These are phyloP conservation scores for Agrilus biguttatus DNA, from an alignment of 2,888 invertebrate genomes.

Conservation along the genomic window DNA sequence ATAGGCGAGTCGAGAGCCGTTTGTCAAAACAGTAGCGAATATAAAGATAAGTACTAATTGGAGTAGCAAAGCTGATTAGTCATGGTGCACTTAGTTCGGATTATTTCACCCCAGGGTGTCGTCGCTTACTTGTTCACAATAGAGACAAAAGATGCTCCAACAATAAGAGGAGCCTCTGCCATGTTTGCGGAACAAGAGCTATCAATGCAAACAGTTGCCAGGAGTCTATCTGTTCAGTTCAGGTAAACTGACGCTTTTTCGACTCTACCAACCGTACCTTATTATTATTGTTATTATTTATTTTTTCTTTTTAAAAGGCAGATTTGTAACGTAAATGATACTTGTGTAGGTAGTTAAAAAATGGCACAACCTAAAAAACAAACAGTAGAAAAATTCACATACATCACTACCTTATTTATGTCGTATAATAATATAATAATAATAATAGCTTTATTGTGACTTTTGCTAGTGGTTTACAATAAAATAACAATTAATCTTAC, in stretches of 20 bases:
- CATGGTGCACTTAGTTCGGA: constrained; percentile 21
- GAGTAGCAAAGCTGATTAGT: constrained; percentile 23
- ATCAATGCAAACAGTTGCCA: constrained; percentile 16
- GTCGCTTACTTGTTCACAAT: constrained; percentile 26
- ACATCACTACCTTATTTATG: no score
- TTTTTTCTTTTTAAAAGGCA: constrained; percentile 3
- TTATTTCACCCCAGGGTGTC: constrained; percentile 30
- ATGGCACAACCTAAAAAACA: no score
- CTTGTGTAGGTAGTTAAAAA: constrained; percentile 1
- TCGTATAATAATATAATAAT: no score
- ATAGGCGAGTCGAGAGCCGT: no score
- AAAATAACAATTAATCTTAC: no score
- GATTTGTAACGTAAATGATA: constrained; percentile 10
- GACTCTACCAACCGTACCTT: constrained; percentile 9
- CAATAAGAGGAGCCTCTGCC: constrained; percentile 25
- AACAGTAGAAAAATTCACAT: no score
- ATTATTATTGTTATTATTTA: no score
- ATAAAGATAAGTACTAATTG: background rate
- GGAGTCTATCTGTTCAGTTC: constrained; percentile 8
- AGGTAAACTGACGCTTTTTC: constrained; percentile 10
- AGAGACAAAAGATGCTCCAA: constrained; percentile 21
- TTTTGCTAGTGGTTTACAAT: no score
- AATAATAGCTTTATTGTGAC: no score
- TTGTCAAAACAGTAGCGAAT: no score
- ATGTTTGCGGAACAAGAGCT: constrained; percentile 15